Base-by-base conservation (phyloP, 2,113 vertebrate species). In the Etheostoma cragini region DNA sequence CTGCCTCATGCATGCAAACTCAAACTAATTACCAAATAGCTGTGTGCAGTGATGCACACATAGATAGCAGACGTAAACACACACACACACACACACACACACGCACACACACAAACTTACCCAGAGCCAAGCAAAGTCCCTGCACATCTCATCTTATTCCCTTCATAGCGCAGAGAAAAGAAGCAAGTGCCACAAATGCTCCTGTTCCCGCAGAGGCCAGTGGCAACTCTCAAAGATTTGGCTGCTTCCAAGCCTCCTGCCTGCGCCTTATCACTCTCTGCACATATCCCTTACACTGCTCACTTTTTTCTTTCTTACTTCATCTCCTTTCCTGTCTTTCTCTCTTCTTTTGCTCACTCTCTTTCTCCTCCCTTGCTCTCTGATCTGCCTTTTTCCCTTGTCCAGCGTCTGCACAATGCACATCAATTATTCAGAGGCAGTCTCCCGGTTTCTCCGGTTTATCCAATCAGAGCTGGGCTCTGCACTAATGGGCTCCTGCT, bases 351-450 rank as follows among this genome's bases (percentile, higher is more conserved):
- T 88, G 89, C 84, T 76, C 90, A 78, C 87, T 87, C 92, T 92
- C 91, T 78, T 88, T 82, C 92, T 92, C 80, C 90, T 91, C 68
- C 82, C 83, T 78, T 90, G 94, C 94, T 96, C 95, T 95, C 94
- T 94, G 95, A 96, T 95, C 96, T 87, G 90, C 90, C 91, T 91
- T 85, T 92, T 91, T 95, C 94, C 95, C 96, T 94, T 96, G 97
- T 97, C 97, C 97, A 95, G 97, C 93, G 94, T 96, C 97, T 95
- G 97, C 98, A 98, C 97, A 98, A 97, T 97, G 96, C 96, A 93
- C 98, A 99, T 99, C 97, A 98, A 99, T 98, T 98, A 99, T 99
- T 98, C 97, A 99, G 97, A 93, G 95, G 97, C 96, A 95, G 97
- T 97, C 97, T 98, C 96, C 96, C 95, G 94, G 97, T 97, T 97